Base-by-base conservation (phyloP, 2,888 invertebrate species). In the Hedya salicella region DNA sequence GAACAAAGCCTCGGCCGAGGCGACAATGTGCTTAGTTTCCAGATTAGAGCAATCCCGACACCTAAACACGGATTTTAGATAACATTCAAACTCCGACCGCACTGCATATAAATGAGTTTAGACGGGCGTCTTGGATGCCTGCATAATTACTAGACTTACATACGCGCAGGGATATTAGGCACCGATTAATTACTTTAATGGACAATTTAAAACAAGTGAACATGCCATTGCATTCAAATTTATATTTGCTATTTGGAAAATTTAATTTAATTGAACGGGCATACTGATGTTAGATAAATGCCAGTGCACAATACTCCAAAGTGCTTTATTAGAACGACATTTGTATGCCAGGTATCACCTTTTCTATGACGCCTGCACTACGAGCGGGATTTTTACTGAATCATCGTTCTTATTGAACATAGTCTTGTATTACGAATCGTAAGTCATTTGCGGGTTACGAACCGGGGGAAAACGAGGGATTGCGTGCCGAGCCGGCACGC, bases 1-100 rank as follows among this genome's bases (percentile, higher is more conserved):
- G 84, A 87, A 90, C 90, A 90, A 90, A 91, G 89, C 87, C 80
- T 77, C 72, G 83, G 82, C 81, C 83, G 86, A 83, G 86, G 86
- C 81, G 84, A 91, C 91, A 89, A 91, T 90, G 91, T 91, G 91
- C 91, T 90, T 90, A 91, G 91, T 90, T 91, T 88, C 79, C 70
- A 91, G 91, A 91, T 91, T 91, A 91, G 86, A 89, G 83, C 89
- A 85, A 88, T 89, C 87, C 87, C 89, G 86, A 91, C 92, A 92
- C 91, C 91, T 91, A 91, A 91, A 91, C 91, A 89, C 89, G 89
- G 91, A 91, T 91, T 91, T 90, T 84, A 91, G 91, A 91, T 92
- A 91, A 89, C 91, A 91, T 92, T 90, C 88, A 91, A 90, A 91
- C 90, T 88, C 85, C 82, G 77, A 89, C 89, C 89, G 86, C 88